A percentile compares a stretch with the other conserved stretches of the same genome.
Evolutionary conservation across 2,797 vertebrate genomes (phyloP).

Genomic region (Pipistrellus nathusii): DNA sequence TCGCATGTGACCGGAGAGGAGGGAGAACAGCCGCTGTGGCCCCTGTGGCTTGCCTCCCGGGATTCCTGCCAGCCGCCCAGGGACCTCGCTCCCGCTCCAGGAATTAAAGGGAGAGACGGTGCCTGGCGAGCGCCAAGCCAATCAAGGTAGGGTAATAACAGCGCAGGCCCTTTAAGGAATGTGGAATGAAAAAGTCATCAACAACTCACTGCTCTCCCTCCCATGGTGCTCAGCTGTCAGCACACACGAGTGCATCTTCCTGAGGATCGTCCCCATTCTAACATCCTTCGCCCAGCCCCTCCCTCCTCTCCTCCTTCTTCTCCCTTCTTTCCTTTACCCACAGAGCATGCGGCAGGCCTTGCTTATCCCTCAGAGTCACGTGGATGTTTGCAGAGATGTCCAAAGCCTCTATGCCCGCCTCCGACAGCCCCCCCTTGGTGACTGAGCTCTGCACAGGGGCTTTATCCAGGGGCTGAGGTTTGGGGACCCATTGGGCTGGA

Average conservation of each 20-base stretch:
- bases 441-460: no score
- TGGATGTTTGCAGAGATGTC: neutral
- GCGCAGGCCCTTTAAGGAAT: constrained; percentile 80
- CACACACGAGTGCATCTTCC: constrained; percentile 71
- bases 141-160: constrained; percentile 17
- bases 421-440: neutral
- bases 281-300: neutral
- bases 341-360: neutral
- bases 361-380: neutral
- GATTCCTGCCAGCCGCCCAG: constrained; percentile 40
- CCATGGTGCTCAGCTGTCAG: constrained; percentile 60
- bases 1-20: constrained; percentile 80
- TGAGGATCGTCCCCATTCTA: constrained; percentile 46
- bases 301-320: fast-evolving
- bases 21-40: neutral
- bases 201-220: constrained; percentile 83
- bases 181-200: constrained; percentile 81
- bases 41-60: constrained; percentile 75
- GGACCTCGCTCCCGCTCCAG: neutral
- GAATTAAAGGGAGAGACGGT: constrained; percentile 53
- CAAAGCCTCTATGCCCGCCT: neutral
- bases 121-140: no score
- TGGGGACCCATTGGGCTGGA: neutral
- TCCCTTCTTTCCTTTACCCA: neutral
- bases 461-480: fast-evolving